Evolutionary conservation across 2,797 vertebrate genomes (phyloP), one percentile per base, ranked within the genome.

Genomic region (Galago senegalensis): DNA sequence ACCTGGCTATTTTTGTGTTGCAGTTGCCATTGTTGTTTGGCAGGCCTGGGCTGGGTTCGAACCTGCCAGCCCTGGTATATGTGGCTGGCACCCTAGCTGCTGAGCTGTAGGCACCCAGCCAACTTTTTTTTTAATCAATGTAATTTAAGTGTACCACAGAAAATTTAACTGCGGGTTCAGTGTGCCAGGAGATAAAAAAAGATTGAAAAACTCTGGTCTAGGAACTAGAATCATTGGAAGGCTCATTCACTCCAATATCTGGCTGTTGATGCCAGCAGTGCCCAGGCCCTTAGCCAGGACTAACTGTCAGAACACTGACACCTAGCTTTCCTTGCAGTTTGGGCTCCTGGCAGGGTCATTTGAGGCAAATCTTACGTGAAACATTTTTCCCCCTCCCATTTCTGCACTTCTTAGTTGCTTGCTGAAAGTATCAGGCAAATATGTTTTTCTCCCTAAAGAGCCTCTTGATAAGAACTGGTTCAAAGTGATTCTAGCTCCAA

Each of bases 401-500:
- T 60, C 65, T 82, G 11, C 16, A 73, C 77, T 76, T 81, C 40
- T 86, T 87, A 89, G 7, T 34, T 79, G 34, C 17, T 72, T 72
- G 8, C 29, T 69, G 14, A 82, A 83, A 83, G 27, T 65, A 75
- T 37, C 27, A 93, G 76, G 31, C 20, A 85, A 60, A 73, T 87
- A 49, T 63, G 46, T 4, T 81, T 85, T 85, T 43, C 17, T 61
- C 1, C 61, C 29, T 67, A 67, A 82, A 85, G 37, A 73, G 2
- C 10, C 46, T 83, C 85, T 46, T 92, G 60, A 43, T 43, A 80
- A 95, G n/a, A 12, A 76, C 17, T 58, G 11, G 37, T 76, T 94
- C 34, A 46, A 87, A 92, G 53, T 65, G 3, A 79, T n/a, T 87
- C 87, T 81, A 90, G 34, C 17, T 70, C 6, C 76, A 87, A 94